Conservation (phyloP, 2,797 vertebrate species). For the Meriones psammophilus region DNA sequence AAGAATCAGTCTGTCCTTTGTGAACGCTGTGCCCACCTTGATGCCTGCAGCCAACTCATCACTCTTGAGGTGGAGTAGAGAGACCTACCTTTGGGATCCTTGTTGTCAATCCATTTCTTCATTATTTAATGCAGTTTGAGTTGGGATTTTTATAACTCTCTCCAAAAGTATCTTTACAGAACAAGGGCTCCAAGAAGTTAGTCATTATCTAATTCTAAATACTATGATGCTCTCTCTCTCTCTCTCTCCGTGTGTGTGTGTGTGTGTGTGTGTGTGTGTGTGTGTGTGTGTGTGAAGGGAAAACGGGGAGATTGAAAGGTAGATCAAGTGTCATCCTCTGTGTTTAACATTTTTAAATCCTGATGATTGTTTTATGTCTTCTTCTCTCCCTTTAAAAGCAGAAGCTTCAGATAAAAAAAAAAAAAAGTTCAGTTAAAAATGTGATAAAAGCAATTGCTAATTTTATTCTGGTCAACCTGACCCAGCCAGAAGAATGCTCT, state of each 20-base stretch:
- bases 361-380: neutral
- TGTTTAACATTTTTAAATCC: slow-evolving; percentile 40
- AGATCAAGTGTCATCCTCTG: neutral
- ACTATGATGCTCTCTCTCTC: neutral
- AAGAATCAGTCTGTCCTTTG: neutral
- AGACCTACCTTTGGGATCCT: neutral
- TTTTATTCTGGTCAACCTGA: slow-evolving; percentile 59
- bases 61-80: neutral
- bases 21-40: neutral
- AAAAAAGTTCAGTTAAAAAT: slow-evolving; percentile 31
- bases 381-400: neutral
- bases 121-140: neutral
- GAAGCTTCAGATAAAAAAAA: slow-evolving; percentile 30
- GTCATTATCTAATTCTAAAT: neutral
- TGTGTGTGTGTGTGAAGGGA: neutral
- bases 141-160: neutral
- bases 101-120: neutral
- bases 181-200: neutral
- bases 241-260: neutral
- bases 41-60: neutral
- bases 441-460: neutral
- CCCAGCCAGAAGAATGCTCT: slow-evolving; percentile 33
- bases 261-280: neutral
- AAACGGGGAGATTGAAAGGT: neutral
- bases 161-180: slow-evolving; percentile 25